Evolutionary conservation across 1,140 invertebrate genomes (phyloP).

Genomic region (Penaeus indicus): DNA sequence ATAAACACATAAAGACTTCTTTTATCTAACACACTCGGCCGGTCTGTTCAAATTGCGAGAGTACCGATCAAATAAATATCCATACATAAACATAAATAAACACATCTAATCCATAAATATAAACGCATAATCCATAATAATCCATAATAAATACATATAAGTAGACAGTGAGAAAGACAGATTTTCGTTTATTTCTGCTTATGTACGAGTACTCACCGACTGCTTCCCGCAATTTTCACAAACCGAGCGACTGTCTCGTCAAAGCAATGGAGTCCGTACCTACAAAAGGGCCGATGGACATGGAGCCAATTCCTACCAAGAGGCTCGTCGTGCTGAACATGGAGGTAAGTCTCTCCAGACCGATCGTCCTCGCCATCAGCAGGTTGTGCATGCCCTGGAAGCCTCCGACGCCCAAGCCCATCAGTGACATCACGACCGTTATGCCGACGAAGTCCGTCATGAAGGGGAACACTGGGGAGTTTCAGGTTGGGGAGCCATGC

Average conservation of each 20-base stretch:
- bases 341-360: background rate
- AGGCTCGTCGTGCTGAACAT: constrained; percentile 31
- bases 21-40: too few relatives aligned
- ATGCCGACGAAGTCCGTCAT: background rate
- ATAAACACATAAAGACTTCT: too few relatives aligned
- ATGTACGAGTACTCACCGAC: too few relatives aligned
- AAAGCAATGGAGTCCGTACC: background rate
- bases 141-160: too few relatives aligned
- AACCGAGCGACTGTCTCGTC: background rate
- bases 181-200: too few relatives aligned
- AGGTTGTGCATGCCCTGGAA: constrained; percentile 8
- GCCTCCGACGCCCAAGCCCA: background rate
- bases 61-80: too few relatives aligned
- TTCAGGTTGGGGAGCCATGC: too few relatives aligned
- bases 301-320: constrained; percentile 9
- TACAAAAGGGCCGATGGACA: constrained; percentile 34
- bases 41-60: too few relatives aligned
- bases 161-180: too few relatives aligned
- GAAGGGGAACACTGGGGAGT: background rate
- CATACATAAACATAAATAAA: too few relatives aligned
- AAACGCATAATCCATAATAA: too few relatives aligned
- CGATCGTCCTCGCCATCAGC: background rate
- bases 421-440: background rate
- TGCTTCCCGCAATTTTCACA: background rate
- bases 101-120: too few relatives aligned